Evolutionary conservation across 2,888 invertebrate genomes (phyloP).

Genomic region (Protophormia terraenovae): DNA sequence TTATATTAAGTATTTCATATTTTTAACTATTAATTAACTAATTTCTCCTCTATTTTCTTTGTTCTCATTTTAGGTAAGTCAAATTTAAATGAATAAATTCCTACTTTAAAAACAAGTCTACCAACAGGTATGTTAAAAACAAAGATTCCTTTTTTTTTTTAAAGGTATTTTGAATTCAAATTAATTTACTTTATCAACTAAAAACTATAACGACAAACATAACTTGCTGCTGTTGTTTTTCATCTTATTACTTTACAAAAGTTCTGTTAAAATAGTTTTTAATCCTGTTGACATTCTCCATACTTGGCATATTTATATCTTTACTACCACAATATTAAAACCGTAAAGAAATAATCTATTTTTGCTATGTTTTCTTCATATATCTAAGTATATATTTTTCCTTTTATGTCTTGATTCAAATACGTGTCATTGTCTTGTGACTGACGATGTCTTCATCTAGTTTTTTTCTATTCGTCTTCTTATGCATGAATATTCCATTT

Average conservation of each 20-base stretch:
- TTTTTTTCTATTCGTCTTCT: slow-evolving; percentile 21
- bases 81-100: background rate
- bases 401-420: slow-evolving; percentile 14
- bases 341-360: slow-evolving; percentile 34
- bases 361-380: background rate
- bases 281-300: slow-evolving; percentile 52
- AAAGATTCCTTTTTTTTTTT: background rate
- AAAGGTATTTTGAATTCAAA: background rate
- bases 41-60: slow-evolving; percentile 36
- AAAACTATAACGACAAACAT: background rate
- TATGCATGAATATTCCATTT: slow-evolving; percentile 61
- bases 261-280: slow-evolving; percentile 34
- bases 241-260: background rate
- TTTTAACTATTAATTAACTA: no score
- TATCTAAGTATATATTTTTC: background rate
- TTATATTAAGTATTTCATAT: no score
- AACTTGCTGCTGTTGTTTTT: background rate
- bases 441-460: slow-evolving; percentile 24
- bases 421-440: slow-evolving; percentile 38
- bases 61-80: no score
- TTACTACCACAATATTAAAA: slow-evolving; percentile 10
- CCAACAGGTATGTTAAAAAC: slow-evolving; percentile 18
- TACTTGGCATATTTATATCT: slow-evolving; percentile 36
- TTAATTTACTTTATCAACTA: background rate
- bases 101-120: background rate